Evolutionary conservation across 2,888 invertebrate species (phyloP).

Genomic region (Cryptus armator): DNA sequence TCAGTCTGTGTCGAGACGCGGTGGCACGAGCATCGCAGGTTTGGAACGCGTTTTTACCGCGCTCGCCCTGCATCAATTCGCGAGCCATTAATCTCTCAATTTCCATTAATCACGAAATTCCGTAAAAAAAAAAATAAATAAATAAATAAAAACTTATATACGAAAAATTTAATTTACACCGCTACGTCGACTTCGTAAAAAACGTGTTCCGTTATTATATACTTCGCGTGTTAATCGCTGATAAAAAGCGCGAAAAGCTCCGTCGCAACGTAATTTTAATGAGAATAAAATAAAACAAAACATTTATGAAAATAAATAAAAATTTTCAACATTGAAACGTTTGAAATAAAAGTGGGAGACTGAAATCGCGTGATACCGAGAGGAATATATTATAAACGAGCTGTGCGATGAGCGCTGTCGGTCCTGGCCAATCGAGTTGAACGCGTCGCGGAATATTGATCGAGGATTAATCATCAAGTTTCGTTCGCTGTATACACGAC

Average conservation of each 20-base stretch:
- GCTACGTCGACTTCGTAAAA: not conserved
- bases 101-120: not conserved
- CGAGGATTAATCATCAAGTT: constrained; percentile 51
- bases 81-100: constrained; percentile 2
- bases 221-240: not conserved
- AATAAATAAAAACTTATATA: constrained; percentile 1
- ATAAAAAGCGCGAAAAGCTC: not conserved
- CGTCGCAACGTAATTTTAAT: not conserved
- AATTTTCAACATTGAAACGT: not conserved
- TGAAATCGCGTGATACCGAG: constrained; percentile 36
- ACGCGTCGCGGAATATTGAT: constrained; percentile 49
- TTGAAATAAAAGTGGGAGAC: constrained; percentile 34
- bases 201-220: not conserved
- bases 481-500: constrained; percentile 27
- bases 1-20: constrained; percentile 80
- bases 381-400: constrained; percentile 14
- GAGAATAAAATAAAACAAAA: not conserved
- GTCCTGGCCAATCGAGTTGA: constrained; percentile 27
- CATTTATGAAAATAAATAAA: not conserved
- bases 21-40: constrained; percentile 72
- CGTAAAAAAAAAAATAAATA: not conserved
- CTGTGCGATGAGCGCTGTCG: constrained; percentile 29
- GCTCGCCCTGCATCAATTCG: constrained; percentile 61
- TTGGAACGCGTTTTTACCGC: constrained; percentile 60
- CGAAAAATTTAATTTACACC: not conserved